phyloP scores from a whole-genome alignment of 2,113 vertebrate species.

The Eonycteris spelaea region DNA sequence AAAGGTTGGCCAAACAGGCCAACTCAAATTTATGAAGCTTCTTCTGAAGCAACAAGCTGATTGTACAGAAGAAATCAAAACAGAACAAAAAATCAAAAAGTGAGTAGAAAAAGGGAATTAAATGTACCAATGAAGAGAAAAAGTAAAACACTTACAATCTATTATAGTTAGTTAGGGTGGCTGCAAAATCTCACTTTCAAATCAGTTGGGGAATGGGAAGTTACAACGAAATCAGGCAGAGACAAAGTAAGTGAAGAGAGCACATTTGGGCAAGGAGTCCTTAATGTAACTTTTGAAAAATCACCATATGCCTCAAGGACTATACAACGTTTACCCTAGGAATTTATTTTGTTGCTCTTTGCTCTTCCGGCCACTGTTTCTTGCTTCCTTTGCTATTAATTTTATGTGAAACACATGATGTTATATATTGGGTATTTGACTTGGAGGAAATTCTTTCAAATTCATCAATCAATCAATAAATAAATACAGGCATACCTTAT shows the following conservation, averaged over 20 bases:
- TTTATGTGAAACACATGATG: background rate
- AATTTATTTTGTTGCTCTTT: background rate
- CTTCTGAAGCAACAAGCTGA: conserved; percentile 96
- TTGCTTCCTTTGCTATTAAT: background rate
- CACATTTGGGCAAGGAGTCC: background rate
- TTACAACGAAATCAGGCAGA: background rate
- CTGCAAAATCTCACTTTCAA: background rate
- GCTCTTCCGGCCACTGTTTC: background rate
- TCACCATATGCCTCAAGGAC: background rate
- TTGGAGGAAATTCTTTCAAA: background rate
- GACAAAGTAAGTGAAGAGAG: background rate
- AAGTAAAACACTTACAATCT: background rate
- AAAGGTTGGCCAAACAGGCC: conserved; percentile 96
- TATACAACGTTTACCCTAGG: background rate
- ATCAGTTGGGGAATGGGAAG: background rate
- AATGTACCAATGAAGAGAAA: background rate
- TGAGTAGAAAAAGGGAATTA: background rate
- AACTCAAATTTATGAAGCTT: conserved; percentile 98
- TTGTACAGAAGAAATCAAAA: conserved; percentile 1
- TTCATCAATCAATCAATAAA: background rate
- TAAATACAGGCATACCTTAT: background rate
- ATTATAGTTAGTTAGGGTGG: background rate
- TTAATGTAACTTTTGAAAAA: background rate
- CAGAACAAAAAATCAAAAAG: background rate
- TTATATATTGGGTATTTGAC: background rate